phyloP scores from a whole-genome alignment of 2,113 vertebrate species.

The Corythornis vintsioides region DNA sequence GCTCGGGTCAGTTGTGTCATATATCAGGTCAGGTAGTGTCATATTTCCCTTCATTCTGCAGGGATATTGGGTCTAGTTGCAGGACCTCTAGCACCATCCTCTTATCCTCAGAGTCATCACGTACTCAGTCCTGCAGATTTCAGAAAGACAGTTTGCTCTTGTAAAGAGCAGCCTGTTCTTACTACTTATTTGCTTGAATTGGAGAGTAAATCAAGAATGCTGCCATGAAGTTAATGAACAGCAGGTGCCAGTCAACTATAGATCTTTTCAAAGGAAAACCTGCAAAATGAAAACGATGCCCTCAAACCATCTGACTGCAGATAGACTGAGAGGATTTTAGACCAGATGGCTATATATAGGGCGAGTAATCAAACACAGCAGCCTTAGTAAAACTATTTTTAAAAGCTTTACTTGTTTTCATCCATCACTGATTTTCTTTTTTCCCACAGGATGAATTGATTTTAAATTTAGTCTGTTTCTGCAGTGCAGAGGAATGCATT shows the following conservation, averaged over 20 bases:
- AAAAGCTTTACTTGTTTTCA: background rate
- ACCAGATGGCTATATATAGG: background rate
- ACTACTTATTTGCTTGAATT: background rate
- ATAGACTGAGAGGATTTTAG: background rate
- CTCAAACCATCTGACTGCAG: background rate
- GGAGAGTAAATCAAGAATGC: background rate
- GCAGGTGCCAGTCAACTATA: background rate
- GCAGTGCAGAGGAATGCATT: background rate
- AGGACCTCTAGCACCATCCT: fast-evolving
- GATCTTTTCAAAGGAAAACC: background rate
- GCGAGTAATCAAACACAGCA: background rate
- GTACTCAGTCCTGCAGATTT: background rate
- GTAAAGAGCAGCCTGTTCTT: background rate
- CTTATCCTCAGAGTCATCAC: background rate
- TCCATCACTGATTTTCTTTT: background rate
- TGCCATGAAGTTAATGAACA: background rate
- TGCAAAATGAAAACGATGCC: background rate
- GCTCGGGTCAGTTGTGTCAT: background rate
- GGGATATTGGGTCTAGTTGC: background rate
- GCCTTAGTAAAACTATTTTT: background rate
- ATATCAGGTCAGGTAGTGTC: background rate
- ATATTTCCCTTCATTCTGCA: background rate
- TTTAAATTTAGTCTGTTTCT: background rate
- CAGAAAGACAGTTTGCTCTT: background rate
- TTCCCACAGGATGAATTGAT: background rate